Percentiles rank a stretch among this genome's conserved stretches.
These are phyloP conservation scores for Gryon sp. DNA, from an alignment of 1,140 invertebrate genomes.

Conservation along the genomic window DNA sequence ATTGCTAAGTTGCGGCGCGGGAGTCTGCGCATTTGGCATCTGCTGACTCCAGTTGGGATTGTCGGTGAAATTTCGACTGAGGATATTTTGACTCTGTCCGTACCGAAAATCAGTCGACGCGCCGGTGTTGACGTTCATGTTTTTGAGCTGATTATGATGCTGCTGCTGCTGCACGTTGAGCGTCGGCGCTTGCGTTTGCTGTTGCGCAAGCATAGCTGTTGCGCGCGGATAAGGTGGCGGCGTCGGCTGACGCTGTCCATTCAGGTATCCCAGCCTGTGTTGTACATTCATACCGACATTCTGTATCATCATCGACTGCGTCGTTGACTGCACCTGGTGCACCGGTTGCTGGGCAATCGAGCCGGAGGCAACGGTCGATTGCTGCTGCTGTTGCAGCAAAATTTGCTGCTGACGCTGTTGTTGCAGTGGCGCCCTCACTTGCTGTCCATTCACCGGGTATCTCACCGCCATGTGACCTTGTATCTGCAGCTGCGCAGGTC, in stretches of 20 bases:
- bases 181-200: slow-evolving; percentile 68
- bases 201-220: slow-evolving; percentile 69
- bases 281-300: slow-evolving; percentile 68
- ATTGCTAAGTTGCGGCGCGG: slow-evolving; percentile 11
- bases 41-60: slow-evolving; percentile 64
- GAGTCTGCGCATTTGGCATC: slow-evolving; percentile 22
- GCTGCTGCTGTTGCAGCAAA: slow-evolving; percentile 65
- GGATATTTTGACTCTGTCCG: slow-evolving; percentile 77
- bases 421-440: slow-evolving; percentile 71
- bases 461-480: slow-evolving; percentile 70
- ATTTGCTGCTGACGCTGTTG: slow-evolving; percentile 69
- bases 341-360: slow-evolving; percentile 65
- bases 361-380: slow-evolving; percentile 64
- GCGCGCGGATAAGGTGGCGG: slow-evolving; percentile 74
- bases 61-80: slow-evolving; percentile 75
- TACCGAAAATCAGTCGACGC: slow-evolving; percentile 78
- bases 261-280: slow-evolving; percentile 76
- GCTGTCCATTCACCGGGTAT: slow-evolving; percentile 75
- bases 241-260: slow-evolving; percentile 77
- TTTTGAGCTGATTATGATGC: slow-evolving; percentile 77
- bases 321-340: slow-evolving; percentile 61
- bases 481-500: slow-evolving; percentile 68
- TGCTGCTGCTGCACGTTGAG: slow-evolving; percentile 77
- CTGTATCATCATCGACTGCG: slow-evolving; percentile 48
- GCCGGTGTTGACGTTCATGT: slow-evolving; percentile 73